A percentile compares a stretch with the other conserved stretches of the same genome.
Conservation (phyloP, 2,888 invertebrate species). For the Mayetiola destructor region DNA sequence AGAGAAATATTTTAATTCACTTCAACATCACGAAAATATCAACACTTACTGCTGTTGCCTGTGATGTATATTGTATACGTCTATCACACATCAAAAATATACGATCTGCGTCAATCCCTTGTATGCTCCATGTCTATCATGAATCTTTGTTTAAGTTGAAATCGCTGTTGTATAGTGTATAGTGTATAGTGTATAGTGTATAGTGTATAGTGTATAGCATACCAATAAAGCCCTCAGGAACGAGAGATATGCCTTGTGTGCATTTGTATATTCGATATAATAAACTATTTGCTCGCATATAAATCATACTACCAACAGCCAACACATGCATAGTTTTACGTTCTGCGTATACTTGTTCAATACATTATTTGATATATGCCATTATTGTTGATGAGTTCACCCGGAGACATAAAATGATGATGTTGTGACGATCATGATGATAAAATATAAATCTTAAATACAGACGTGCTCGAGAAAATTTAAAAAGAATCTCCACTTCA, state of each 20-base stretch:
- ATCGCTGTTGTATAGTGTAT: too few species aligned
- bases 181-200: too few species aligned
- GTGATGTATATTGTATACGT: background rate
- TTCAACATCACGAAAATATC: conserved; percentile 16
- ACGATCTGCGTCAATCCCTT: conserved; percentile 6
- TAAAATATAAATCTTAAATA: conserved; percentile 11
- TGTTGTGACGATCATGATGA: conserved; percentile 11
- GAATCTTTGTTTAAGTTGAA: too few species aligned
- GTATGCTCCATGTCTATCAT: too few species aligned
- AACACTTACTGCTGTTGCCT: background rate
- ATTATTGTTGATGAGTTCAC: background rate
- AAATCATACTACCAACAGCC: conserved; percentile 8
- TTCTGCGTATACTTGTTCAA: conserved; percentile 7
- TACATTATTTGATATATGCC: background rate
- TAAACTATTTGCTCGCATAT: conserved; percentile 5
- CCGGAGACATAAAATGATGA: background rate
- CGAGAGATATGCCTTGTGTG: background rate
- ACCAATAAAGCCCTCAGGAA: too few species aligned
- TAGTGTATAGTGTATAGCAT: too few species aligned
- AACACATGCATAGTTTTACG: conserved; percentile 3
- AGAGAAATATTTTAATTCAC: conserved; percentile 17
- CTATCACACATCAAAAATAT: conserved; percentile 9
- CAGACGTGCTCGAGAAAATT: background rate
- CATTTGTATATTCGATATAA: background rate
- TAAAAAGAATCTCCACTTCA: too few species aligned